Base-by-base conservation (phyloP, 2,797 vertebrate species). In the Erpetoichthys calabaricus region DNA sequence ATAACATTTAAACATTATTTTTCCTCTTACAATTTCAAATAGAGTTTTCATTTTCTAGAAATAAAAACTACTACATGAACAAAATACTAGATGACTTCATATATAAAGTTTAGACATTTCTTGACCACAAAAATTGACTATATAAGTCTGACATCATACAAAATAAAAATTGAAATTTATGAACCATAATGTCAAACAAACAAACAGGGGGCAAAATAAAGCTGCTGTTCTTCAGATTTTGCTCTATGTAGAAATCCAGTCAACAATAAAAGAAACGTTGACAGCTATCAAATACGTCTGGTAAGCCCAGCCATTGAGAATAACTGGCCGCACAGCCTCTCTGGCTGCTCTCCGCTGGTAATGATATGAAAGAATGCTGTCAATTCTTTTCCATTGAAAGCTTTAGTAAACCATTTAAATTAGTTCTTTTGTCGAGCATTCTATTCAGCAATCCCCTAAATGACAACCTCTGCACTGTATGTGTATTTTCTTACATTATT, bases 291-390 rank as follows among this genome's bases (percentile, higher is more conserved):
- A 66, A 75, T 64, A 67, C 68, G 74, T 71, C 71, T 70, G 70
- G 74, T 59, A 67, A 73, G 61, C 71, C 25, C 55, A 45, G 64
- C 64, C 65, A 68, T 68, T 73, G 66, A 73, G 58, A 54, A 8
- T 5, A 42, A 5, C 41, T 7, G 5, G 47, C 53, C 4, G 53
- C 53, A 41, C 7, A 64, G 57, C 67, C 62, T 53, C 61, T 25
- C 25, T 25, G 60, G 57, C 75, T 74, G 71, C 75, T 79, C 75
- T 70, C 70, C 72, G 44, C 68, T 6, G 61, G 74, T 84, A 84
- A 85, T 84, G 82, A 87, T 84, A 83, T 85, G 83, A 86, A 86
- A 86, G 83, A 87, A 86, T 87, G 85, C 81, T 77, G 80, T 81
- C 77, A 74, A 83, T 84, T 84, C 82, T 77, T 73, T 67, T 10